Evolutionary conservation across 2,113 vertebrate genomes (phyloP).

Genomic region (Coreoperca whiteheadi): DNA sequence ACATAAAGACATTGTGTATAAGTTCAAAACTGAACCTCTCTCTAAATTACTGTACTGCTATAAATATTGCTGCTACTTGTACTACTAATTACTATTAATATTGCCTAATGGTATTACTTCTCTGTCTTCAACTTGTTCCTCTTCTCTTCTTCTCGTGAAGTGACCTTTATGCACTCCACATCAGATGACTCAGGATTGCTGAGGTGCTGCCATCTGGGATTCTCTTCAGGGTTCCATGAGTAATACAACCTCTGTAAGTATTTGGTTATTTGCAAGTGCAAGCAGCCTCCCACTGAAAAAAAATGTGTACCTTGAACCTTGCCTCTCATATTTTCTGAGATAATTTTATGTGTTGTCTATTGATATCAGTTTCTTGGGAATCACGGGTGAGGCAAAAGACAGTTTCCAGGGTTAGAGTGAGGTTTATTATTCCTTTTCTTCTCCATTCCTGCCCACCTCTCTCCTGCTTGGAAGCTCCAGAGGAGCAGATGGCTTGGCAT

Average conservation of each 20-base stretch:
- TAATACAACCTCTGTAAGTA: slow-evolving; percentile 39
- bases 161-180: slow-evolving; percentile 56
- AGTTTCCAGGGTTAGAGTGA: slow-evolving; percentile 30
- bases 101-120: neutral
- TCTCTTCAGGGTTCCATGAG: slow-evolving; percentile 58
- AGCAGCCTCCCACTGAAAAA: neutral
- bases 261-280: slow-evolving; percentile 24
- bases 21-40: neutral
- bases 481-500: slow-evolving; percentile 84
- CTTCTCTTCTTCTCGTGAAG: slow-evolving; percentile 19
- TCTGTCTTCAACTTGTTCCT: neutral
- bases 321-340: neutral
- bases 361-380: slow-evolving; percentile 2
- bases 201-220: slow-evolving; percentile 72
- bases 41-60: neutral
- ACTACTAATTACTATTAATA: neutral
- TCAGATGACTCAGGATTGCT: slow-evolving; percentile 56
- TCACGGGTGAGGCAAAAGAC: slow-evolving; percentile 6
- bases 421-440: slow-evolving; percentile 43
- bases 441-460: slow-evolving; percentile 49
- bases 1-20: neutral
- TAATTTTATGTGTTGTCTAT: slow-evolving; percentile 22
- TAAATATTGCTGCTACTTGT: neutral
- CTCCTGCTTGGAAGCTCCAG: slow-evolving; percentile 67
- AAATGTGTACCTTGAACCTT: neutral